Evolutionary conservation across 2,888 invertebrate species (phyloP), one percentile per base, ranked within the genome.

Genomic region (Rotaria sp.): DNA sequence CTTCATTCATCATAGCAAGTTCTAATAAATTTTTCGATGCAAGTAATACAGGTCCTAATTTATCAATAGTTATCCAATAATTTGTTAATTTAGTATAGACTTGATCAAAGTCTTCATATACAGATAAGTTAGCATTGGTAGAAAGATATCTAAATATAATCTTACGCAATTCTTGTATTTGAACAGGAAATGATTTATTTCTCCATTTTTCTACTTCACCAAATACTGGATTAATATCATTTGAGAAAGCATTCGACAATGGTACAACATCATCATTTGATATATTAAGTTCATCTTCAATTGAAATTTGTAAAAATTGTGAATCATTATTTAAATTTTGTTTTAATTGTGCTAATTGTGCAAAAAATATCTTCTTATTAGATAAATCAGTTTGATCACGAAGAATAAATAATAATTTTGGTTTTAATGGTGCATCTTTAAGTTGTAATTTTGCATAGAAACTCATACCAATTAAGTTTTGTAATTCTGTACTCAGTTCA

Each of bases 201-300:
- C 67, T 67, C 67, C 67, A 67, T 15, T 26, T 26, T 35, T 30
- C 35, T 18, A 5, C 8, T 67, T 26, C 15, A 67, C 26, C 26
- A 26, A 26, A 30, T 30, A 67, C 30, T 18, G 30, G 26, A 67
- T 67, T 30, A 11, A 30, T 50, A 11, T 74, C 74, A 24, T 85
- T 41, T 0, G 85, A 85, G 38, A 85, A 85, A 15, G 85, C 85
- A 74, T 74, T 85, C 10, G 85, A 35, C 18, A 85, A 74, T 50
- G 67, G 74, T 21, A 30, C 10, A 41, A 85, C 30, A 30, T 74
- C 26, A 26, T 74, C 45, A n/a, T 67, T 74, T n/a, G 48, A 48
- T 48, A 85, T 85, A n/a, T 85, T 26, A 67, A 67, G 67, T 67
- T 67, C 85, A 50, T 85, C 74, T 15, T 85, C 85, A 26, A 85